Evolutionary conservation across 2,113 vertebrate species (phyloP).

Genomic region (Tragulus kanchil): DNA sequence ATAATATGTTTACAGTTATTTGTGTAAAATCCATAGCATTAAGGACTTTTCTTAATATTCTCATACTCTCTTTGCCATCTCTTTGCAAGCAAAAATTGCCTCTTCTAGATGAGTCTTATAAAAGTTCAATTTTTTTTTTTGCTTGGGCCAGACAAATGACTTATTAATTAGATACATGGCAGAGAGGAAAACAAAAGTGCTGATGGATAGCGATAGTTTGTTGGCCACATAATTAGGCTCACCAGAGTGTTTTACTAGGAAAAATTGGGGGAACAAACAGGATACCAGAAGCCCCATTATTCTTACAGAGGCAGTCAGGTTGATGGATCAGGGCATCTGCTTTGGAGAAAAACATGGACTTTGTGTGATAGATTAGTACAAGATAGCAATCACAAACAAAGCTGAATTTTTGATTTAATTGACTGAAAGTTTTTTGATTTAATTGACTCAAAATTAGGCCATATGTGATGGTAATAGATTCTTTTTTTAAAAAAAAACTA

Average conservation of each 20-base stretch:
- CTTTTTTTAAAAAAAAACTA: neutral
- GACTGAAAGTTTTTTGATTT: no score
- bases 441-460: neutral
- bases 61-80: neutral
- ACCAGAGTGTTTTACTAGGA: neutral
- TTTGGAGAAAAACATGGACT: neutral
- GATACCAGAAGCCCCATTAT: neutral
- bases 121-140: neutral
- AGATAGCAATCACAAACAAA: no score
- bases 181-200: neutral
- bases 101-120: slow-evolving; percentile 24
- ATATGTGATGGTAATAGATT: neutral
- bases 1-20: neutral
- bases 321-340: neutral
- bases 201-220: neutral
- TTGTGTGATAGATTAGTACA: neutral
- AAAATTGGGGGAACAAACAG: neutral
- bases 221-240: neutral
- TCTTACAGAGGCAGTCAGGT: neutral
- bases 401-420: neutral
- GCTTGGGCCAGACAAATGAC: neutral
- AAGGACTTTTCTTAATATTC: neutral
- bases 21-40: neutral
- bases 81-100: neutral
- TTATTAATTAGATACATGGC: neutral